Evolutionary conservation across 2,113 vertebrate species (phyloP).

Genomic region (Macrotis lagotis): DNA sequence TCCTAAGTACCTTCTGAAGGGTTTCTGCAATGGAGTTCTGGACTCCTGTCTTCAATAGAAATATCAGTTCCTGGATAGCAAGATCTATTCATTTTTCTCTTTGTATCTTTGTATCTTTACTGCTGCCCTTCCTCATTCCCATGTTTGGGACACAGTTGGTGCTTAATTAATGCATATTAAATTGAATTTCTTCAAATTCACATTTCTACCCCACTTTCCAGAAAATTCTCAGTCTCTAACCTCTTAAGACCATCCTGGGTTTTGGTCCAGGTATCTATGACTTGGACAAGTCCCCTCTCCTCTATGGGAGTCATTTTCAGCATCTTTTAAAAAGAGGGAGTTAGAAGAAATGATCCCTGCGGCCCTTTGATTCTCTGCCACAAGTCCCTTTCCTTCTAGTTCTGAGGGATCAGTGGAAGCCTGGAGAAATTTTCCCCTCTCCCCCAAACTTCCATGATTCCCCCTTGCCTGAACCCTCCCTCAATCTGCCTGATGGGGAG

Average conservation of each 20-base stretch:
- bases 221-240: background rate
- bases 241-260: background rate
- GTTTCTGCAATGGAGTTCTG: background rate
- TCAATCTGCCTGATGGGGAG: slow-evolving; percentile 72
- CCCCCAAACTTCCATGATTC: slow-evolving; percentile 47
- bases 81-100: slow-evolving; percentile 49
- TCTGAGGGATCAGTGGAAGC: slow-evolving; percentile 32
- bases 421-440: slow-evolving; percentile 44
- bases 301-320: background rate
- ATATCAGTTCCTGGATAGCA: background rate
- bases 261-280: background rate
- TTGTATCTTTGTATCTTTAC: slow-evolving; percentile 25
- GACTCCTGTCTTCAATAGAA: background rate
- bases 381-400: background rate
- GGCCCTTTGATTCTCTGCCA: background rate
- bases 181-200: background rate
- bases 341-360: background rate
- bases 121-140: slow-evolving; percentile 54
- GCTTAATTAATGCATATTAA: background rate
- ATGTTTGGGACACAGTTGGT: slow-evolving; percentile 52
- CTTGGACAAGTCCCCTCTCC: background rate
- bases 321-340: background rate
- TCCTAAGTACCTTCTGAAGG: background rate
- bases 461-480: slow-evolving; percentile 40
- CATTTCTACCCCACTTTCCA: slow-evolving; percentile 63